These are phyloP conservation scores for Triplophysa rosa DNA, from an alignment of 2,113 vertebrate genomes.

Conservation along the genomic window DNA sequence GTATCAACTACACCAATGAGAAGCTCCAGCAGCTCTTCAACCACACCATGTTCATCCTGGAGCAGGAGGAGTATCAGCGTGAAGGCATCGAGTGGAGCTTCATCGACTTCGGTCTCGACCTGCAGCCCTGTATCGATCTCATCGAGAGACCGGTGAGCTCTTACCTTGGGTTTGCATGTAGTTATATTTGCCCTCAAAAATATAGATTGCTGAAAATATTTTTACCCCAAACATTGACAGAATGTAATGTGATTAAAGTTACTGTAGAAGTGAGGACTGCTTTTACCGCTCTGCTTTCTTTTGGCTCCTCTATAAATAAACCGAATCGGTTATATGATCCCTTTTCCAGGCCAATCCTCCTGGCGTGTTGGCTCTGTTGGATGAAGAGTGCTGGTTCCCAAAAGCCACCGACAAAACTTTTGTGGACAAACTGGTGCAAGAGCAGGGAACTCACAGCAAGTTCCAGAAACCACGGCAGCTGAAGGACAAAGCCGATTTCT, in stretches of 20 bases:
- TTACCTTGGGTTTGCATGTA: neutral
- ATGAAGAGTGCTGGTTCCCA: slow-evolving; percentile 99
- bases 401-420: slow-evolving; percentile 98
- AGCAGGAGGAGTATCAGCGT: slow-evolving; percentile 97
- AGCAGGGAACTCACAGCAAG: slow-evolving; percentile 91
- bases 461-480: slow-evolving; percentile 97
- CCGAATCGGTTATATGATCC: neutral
- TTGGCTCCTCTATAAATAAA: neutral
- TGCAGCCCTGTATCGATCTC: slow-evolving; percentile 96
- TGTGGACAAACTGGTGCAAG: slow-evolving; percentile 94
- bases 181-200: neutral
- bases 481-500: slow-evolving; percentile 97
- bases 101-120: slow-evolving; percentile 95
- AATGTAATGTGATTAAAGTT: neutral
- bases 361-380: slow-evolving; percentile 90
- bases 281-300: neutral
- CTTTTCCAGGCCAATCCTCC: slow-evolving; percentile 87
- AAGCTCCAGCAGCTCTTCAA: slow-evolving; percentile 99
- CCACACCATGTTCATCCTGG: slow-evolving; percentile 99
- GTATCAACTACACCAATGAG: slow-evolving; percentile 98
- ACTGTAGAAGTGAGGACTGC: neutral
- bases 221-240: neutral
- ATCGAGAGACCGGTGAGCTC: slow-evolving; percentile 89
- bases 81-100: slow-evolving; percentile 99
- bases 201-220: neutral